Percentiles rank a stretch among this genome's conserved stretches.
phyloP scores from a whole-genome alignment of 2,113 vertebrate genomes.

The Clupea harengus region DNA sequence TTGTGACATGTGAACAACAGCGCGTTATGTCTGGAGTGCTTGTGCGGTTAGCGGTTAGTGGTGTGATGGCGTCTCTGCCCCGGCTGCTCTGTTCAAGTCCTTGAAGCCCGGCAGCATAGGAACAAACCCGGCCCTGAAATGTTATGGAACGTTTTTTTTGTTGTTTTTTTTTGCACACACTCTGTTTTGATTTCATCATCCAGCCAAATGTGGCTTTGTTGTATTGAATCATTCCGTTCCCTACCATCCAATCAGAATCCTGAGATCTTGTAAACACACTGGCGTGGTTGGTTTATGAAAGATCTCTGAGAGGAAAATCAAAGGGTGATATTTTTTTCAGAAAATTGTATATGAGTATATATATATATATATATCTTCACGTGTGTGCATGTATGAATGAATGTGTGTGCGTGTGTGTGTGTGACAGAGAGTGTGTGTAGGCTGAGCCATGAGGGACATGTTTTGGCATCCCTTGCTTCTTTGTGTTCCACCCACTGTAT shows the following conservation, averaged over 20 bases:
- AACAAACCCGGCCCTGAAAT: not conserved
- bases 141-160: not conserved
- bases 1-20: constrained; percentile 4
- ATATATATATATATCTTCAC: not conserved
- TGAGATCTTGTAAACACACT: not conserved
- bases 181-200: constrained; percentile 10
- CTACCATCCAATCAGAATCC: not conserved
- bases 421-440: constrained; percentile 16
- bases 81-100: not conserved
- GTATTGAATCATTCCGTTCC: not conserved
- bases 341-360: not conserved
- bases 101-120: not conserved
- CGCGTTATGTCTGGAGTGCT: not conserved
- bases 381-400: not conserved
- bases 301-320: not conserved
- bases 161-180: not conserved
- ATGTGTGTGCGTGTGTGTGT: constrained; percentile 18
- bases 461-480: constrained; percentile 20
- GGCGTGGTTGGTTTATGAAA: not conserved
- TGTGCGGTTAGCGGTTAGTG: not conserved
- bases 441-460: constrained; percentile 17
- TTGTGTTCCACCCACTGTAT: constrained; percentile 39
- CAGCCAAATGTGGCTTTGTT: not conserved
- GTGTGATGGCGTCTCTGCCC: not conserved
- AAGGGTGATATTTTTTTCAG: not conserved